These are phyloP conservation scores for Amiota communis DNA, from an alignment of 2,888 invertebrate genomes.

Conservation along the genomic window DNA sequence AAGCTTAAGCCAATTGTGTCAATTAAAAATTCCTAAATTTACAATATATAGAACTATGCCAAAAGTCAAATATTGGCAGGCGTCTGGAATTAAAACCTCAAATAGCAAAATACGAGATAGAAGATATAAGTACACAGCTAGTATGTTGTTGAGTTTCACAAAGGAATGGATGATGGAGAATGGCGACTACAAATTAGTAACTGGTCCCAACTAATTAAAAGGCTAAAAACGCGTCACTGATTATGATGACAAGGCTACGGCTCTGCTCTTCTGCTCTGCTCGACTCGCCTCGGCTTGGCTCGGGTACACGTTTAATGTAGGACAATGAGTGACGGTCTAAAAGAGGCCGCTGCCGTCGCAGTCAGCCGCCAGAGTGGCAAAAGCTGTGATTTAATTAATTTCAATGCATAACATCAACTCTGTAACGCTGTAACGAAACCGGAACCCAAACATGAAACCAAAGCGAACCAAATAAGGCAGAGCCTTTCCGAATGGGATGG, in stretches of 20 bases:
- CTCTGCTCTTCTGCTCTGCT: too few relatives aligned
- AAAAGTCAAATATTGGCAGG: constrained; percentile 15
- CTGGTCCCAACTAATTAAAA: constrained; percentile 59
- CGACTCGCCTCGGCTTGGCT: not conserved
- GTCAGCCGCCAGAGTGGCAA: not conserved
- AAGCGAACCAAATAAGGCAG: not conserved
- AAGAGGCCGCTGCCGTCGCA: constrained; percentile 31
- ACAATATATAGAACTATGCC: constrained; percentile 19
- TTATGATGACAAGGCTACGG: constrained; percentile 2
- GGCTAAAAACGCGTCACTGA: constrained; percentile 53
- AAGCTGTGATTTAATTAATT: constrained; percentile 69
- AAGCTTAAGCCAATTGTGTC: too few relatives aligned
- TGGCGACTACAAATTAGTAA: constrained; percentile 57
- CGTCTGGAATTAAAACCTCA: constrained; percentile 22
- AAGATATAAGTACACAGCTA: not conserved
- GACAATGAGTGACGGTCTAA: not conserved
- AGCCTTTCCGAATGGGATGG: too few relatives aligned
- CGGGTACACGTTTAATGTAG: not conserved
- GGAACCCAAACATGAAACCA: constrained; percentile 47
- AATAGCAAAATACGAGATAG: not conserved
- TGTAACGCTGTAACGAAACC: constrained; percentile 51
- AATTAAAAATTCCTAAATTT: too few relatives aligned
- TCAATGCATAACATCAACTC: constrained; percentile 67
- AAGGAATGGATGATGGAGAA: not conserved
- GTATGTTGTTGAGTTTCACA: too few relatives aligned